Base-by-base conservation (phyloP, 1,140 invertebrate genomes). In the Conus betulinus region DNA sequence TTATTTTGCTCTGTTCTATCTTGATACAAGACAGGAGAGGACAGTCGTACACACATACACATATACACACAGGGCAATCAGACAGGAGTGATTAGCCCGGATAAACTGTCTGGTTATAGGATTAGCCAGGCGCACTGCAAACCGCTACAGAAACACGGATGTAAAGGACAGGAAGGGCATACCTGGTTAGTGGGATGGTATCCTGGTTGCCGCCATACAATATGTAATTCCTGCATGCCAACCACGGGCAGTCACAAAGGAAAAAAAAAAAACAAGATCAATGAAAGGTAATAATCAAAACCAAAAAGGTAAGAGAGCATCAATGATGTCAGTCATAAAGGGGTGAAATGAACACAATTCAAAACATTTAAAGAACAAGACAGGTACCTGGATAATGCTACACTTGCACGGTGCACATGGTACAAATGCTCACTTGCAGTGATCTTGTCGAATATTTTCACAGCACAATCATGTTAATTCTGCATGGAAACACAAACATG, bases 101-200 rank as follows among this genome's bases (percentile, higher is more conserved):
- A 17, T 85, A 1, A 63, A 85, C 5, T 60, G 39, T 82, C 4
- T 85, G n/a, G 57, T 85, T 85, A 67, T 15, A 63, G 63, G 15
- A 67, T 71, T 85, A 67, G 74, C 85, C 63, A 86, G 39, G 10
- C 7, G 11, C 52, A 53, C 25, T 5, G 74, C 51, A 86, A 23
- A 27, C n/a, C 0, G 20, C 13, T 17, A 25, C 20, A 76, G 20
- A 86, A 25, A 71, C 85, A 74, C 17, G 76, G 23, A 76, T 5
- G 13, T 3, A 52, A 71, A 55, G 55, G 55, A 82, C 78, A 57
- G 10, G 79, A 55, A 51, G n/a, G 6, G 67, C 88, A 55, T 88
- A 91, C 91, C 90, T 90, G 57, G 91, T 91, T 82, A 90, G 84
- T 85, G 89, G 89, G 76, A 90, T 90, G 57, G 84, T 90, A 57